Evolutionary conservation across 2,113 vertebrate genomes (phyloP).

Genomic region (Oreocharis arfaki): DNA sequence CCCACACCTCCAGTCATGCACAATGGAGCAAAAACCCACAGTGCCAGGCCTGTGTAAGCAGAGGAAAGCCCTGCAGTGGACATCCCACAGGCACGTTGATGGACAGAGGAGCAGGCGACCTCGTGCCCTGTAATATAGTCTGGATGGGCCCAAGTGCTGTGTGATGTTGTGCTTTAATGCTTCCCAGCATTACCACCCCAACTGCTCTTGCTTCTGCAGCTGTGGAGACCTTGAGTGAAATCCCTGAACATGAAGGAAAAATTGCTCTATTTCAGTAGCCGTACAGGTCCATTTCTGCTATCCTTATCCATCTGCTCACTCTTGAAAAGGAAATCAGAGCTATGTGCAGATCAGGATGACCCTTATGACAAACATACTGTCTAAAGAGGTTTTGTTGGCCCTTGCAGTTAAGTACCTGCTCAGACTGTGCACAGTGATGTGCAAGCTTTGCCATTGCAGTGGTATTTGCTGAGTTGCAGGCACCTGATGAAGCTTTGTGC

Average conservation of each 20-base stretch:
- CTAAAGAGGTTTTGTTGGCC: neutral
- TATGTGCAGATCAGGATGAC: neutral
- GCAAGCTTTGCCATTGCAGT: neutral
- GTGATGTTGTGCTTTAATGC: neutral
- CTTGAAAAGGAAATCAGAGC: neutral
- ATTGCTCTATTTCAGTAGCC: neutral
- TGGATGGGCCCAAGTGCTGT: neutral
- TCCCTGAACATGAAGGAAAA: neutral
- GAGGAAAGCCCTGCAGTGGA: neutral
- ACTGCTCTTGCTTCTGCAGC: neutral
- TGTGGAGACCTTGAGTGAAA: neutral
- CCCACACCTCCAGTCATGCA: too few species aligned
- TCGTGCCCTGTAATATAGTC: neutral
- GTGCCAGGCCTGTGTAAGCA: neutral
- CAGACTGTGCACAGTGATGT: neutral
- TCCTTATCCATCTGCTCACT: neutral
- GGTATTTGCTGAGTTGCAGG: neutral
- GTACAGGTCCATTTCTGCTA: neutral
- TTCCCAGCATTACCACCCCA: neutral
- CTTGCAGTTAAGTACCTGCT: neutral
- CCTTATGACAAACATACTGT: neutral
- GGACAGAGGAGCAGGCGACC: neutral
- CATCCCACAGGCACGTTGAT: neutral
- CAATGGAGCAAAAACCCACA: neutral
- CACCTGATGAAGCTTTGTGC: neutral